phyloP scores from a whole-genome alignment of 1,140 invertebrate genomes.

The Alviniconcha marisindica region DNA sequence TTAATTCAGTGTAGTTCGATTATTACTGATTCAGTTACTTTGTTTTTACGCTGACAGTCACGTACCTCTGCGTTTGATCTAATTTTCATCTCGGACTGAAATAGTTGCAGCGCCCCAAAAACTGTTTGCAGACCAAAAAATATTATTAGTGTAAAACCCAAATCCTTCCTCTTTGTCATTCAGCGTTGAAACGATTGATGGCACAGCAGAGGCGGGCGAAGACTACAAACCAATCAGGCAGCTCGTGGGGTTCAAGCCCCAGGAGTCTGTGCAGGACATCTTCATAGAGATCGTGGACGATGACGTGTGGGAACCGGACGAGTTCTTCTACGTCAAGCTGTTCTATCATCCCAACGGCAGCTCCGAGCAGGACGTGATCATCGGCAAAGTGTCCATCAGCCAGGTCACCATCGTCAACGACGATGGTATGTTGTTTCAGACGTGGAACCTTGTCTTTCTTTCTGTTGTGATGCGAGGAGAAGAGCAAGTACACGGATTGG shows the following conservation, averaged over 20 bases:
- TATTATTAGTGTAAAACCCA: no score
- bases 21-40: no score
- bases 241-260: constrained; percentile 78
- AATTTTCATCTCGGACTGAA: no score
- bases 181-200: constrained; percentile 82
- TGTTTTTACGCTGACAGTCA: no score
- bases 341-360: constrained; percentile 75
- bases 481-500: no score
- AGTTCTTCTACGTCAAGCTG: constrained; percentile 82
- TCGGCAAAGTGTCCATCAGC: constrained; percentile 80
- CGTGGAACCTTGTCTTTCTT: background rate
- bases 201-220: constrained; percentile 79
- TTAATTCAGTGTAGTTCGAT: no score
- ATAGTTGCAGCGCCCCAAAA: no score
- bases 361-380: constrained; percentile 59
- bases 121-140: no score
- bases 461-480: no score
- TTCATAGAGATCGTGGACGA: constrained; percentile 81
- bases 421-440: constrained; percentile 78
- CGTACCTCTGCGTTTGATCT: no score
- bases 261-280: constrained; percentile 79
- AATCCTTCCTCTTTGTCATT: background rate
- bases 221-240: constrained; percentile 81
- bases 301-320: constrained; percentile 83
- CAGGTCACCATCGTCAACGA: constrained; percentile 83